Conservation (phyloP, 2,888 invertebrate species). For the Neuroscelio doddi region DNA sequence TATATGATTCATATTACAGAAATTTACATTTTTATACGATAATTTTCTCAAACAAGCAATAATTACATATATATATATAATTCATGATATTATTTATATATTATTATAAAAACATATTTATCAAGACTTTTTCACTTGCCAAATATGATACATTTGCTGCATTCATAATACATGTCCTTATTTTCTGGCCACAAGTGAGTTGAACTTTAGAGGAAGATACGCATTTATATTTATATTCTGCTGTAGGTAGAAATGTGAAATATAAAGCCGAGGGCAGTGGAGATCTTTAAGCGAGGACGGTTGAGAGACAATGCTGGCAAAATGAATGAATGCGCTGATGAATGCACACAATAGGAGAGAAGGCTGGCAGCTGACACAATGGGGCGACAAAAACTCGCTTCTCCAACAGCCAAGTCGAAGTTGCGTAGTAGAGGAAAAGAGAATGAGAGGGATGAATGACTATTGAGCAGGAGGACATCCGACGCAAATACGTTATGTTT, state of each 20-base stretch:
- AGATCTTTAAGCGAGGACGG: conserved; percentile 63
- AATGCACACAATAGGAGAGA: conserved; percentile 68
- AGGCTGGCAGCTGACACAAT: conserved; percentile 59
- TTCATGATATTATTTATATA: too few species aligned
- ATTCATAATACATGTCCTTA: too few species aligned
- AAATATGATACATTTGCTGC: too few species aligned
- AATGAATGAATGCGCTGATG: conserved; percentile 71
- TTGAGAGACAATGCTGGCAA: conserved; percentile 65
- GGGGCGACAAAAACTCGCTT: conserved; percentile 64
- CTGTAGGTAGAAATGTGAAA: conserved; percentile 51
- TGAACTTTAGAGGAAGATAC: not conserved
- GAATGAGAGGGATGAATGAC: conserved; percentile 38
- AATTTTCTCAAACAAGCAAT: too few species aligned
- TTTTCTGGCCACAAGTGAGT: too few species aligned
- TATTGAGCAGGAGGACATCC: conserved; percentile 38
- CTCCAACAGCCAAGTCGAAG: conserved; percentile 54
- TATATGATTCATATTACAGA: too few species aligned
- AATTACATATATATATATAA: too few species aligned
- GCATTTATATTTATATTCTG: conserved; percentile 36
- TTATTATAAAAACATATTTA: too few species aligned
- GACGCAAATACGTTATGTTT: conserved; percentile 55
- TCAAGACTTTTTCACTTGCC: too few species aligned
- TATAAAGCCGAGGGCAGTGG: conserved; percentile 55
- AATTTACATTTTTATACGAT: too few species aligned
- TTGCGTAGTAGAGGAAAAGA: conserved; percentile 29